Percentiles rank a stretch among this genome's conserved stretches.
Conservation (phyloP, 92 coral and sea anemone species). For the Porites evermanni region DNA sequence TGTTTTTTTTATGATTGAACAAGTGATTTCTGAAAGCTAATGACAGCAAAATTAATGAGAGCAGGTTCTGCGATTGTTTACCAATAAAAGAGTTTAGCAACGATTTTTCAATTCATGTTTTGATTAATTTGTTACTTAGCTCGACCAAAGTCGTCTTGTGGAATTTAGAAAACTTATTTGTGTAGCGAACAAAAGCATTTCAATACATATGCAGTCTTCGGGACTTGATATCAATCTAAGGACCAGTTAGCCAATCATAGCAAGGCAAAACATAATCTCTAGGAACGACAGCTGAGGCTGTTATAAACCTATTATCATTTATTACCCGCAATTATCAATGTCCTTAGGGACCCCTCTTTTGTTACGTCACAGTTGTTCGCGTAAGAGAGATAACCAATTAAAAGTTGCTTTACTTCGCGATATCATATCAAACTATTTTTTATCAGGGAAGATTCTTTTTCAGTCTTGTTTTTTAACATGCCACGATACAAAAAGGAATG, state of each 20-base stretch:
- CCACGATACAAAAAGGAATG: too few species aligned
- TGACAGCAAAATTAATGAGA: neutral
- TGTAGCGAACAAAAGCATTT: conserved; percentile 4
- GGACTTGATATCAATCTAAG: conserved; percentile 21
- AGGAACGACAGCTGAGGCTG: conserved; percentile 75
- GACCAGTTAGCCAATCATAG: conserved; percentile 65
- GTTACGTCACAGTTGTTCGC: conserved; percentile 12
- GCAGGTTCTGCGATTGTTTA: neutral
- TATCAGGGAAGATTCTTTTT: neutral
- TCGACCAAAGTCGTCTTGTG: conserved; percentile 19
- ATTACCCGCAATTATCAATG: neutral
- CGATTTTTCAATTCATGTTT: neutral
- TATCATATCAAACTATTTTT: too few species aligned
- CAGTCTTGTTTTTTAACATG: neutral
- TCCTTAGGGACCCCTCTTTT: conserved; percentile 22
- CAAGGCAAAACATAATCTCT: conserved; percentile 50
- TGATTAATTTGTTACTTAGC: neutral
- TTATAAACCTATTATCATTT: neutral
- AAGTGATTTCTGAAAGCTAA: neutral
- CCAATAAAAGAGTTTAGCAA: neutral
- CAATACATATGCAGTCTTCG: conserved; percentile 20
- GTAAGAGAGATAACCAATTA: conserved; percentile 10
- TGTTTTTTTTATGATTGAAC: neutral
- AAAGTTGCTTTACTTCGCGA: neutral
- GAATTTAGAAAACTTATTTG: conserved; percentile 11